Conservation (phyloP, 2,888 invertebrate genomes). For the Adineta ricciae region DNA sequence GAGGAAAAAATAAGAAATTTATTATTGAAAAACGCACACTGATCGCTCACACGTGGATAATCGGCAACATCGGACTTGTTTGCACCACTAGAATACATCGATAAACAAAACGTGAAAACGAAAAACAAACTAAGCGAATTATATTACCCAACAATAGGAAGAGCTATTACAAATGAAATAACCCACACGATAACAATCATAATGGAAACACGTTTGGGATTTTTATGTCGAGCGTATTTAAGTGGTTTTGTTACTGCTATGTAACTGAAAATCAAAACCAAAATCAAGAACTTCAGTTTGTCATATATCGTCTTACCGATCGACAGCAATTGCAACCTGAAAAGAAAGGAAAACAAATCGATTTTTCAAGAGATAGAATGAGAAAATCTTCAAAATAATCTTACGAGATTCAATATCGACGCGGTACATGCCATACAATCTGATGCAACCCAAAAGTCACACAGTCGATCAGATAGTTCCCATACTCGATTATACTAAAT, state of each 20-base stretch:
- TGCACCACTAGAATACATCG: slow-evolving; percentile 37
- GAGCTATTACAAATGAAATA: slow-evolving; percentile 83
- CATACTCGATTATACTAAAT: slow-evolving; percentile 39
- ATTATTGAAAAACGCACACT: slow-evolving; percentile 88
- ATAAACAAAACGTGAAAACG: too few relatives aligned
- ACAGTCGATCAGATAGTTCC: slow-evolving; percentile 50
- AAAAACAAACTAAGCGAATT: too few relatives aligned
- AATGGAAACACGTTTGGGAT: slow-evolving; percentile 70
- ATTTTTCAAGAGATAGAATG: neutral
- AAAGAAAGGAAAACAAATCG: neutral
- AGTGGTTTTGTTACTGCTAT: slow-evolving; percentile 97
- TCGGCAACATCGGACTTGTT: slow-evolving; percentile 26
- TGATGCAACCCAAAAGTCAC: slow-evolving; percentile 53
- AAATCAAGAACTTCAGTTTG: neutral
- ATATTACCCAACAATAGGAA: slow-evolving; percentile 78
- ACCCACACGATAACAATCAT: slow-evolving; percentile 91
- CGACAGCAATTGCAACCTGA: neutral
- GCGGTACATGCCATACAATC: slow-evolving; percentile 54
- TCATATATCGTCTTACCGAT: neutral
- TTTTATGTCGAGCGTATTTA: slow-evolving; percentile 95
- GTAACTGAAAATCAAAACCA: slow-evolving; percentile 60
- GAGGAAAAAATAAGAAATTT: slow-evolving; percentile 96
- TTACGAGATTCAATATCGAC: slow-evolving; percentile 53
- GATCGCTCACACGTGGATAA: slow-evolving; percentile 36
- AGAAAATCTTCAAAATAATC: slow-evolving; percentile 39